Evolutionary conservation across 2,888 invertebrate genomes (phyloP), one percentile per base, ranked within the genome.

Genomic region (Periphyllus acericola): DNA sequence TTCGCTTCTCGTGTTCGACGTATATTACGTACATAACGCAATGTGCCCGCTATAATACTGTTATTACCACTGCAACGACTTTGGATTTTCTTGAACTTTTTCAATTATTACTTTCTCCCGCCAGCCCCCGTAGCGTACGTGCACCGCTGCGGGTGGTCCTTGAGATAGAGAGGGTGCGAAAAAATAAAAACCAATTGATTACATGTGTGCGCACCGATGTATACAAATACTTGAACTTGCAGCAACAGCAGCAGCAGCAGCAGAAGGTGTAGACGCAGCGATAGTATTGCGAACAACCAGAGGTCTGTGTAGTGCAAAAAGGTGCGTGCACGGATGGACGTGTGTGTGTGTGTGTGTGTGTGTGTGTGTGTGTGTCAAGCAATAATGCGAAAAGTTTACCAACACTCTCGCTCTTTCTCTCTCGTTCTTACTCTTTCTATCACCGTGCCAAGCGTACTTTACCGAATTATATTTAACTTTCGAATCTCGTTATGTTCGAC

Each of bases 381-480:
- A 79, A 79, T 79, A 85, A 85, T 52, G 36, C 19, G 78, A 85
- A 85, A 85, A 85, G 78, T 85, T 85, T 78, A 46, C 34, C 46
- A 32, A 52, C 29, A n/a, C n/a, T 3, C 3, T 72, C 52, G 8
- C 25, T 11, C 3, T 14, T 1, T 46, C 46, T 46, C 46, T 9
- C 1, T 46, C 3, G 36, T 36, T 40, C 40, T 40, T 5, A 9
- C 40, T 40, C 9, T 40, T 46, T 46, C 46, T 14, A 11, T 46
- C 11, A 46, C 14, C 14, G 14, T 46, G 8, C 9, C 17, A 80
- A 19, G 80, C 4, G 80, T 36, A 66, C 19, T 46, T 46, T 46
- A 32, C 40, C n/a, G n/a, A 46, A 68, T 81, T 68, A 34, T 55
- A 79, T 79, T 79, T 79, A 40, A 66, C 66, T 66, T 40, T 66